Evolutionary conservation across 2,888 invertebrate species (phyloP).

Genomic region (Xestia xanthographa): DNA sequence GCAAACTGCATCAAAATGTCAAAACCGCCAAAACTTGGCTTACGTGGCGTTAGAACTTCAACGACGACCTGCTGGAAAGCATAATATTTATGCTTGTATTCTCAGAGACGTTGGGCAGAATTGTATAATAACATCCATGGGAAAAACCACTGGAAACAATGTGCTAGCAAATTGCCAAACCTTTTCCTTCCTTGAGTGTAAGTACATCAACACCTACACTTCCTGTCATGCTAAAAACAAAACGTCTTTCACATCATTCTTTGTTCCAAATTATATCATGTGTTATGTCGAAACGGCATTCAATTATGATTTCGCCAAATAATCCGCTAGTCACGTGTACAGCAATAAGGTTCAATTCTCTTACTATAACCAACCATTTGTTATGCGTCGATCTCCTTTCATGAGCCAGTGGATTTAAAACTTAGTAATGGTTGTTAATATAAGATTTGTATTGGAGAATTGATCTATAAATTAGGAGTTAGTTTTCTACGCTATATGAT

Average conservation of each 20-base stretch:
- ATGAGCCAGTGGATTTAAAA: not conserved
- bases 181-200: not conserved
- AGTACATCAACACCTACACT: conserved; percentile 5
- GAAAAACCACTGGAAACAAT: not conserved
- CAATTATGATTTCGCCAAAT: conserved; percentile 58
- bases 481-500: conserved; percentile 35
- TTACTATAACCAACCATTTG: conserved; percentile 2
- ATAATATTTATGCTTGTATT: too few relatives aligned
- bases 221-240: conserved; percentile 14
- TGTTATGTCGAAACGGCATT: conserved; percentile 43
- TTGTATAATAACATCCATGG: not conserved
- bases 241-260: conserved; percentile 26
- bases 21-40: too few relatives aligned
- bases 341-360: conserved; percentile 29
- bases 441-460: conserved; percentile 22
- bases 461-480: not conserved
- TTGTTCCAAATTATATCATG: conserved; percentile 45
- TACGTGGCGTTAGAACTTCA: too few relatives aligned
- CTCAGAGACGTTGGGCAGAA: not conserved
- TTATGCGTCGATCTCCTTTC: not conserved
- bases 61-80: too few relatives aligned
- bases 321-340: conserved; percentile 57
- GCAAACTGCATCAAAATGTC: too few relatives aligned
- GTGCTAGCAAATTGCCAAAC: not conserved
- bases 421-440: not conserved